Conservation (phyloP, 30 jellyfish, hydroid and myxozoan genomes). For the Catostylus mosaicus region DNA sequence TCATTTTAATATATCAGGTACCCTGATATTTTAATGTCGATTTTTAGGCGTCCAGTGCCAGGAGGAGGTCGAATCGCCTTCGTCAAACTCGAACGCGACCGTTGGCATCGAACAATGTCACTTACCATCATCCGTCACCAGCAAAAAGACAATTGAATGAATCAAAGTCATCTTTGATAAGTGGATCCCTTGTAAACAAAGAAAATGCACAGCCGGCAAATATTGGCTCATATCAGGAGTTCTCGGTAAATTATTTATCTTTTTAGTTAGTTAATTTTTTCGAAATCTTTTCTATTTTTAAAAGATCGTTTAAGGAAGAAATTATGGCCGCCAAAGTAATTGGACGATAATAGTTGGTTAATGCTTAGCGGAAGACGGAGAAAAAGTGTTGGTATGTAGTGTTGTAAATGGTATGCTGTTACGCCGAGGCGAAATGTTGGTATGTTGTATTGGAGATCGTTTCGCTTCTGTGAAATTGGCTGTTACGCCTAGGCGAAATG, state of each 20-base stretch:
- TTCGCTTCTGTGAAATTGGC: background rate
- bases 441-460: background rate
- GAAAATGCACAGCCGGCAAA: slow-evolving; percentile 58
- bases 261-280: background rate
- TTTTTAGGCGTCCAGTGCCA: slow-evolving; percentile 51
- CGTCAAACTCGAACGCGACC: slow-evolving; percentile 43
- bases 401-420: background rate
- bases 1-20: too few relatives aligned
- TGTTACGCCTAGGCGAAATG: background rate
- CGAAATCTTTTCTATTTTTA: background rate
- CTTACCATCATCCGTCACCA: slow-evolving; percentile 63
- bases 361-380: background rate
- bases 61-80: slow-evolving; percentile 52
- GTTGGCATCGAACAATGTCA: slow-evolving; percentile 22
- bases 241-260: slow-evolving; percentile 36
- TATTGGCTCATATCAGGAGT: slow-evolving; percentile 69
- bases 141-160: slow-evolving; percentile 15
- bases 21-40: too few relatives aligned
- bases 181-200: slow-evolving; percentile 43
- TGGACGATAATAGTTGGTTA: background rate
- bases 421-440: background rate
- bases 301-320: background rate
- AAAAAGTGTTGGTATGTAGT: background rate
- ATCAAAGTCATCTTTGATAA: slow-evolving; percentile 39
- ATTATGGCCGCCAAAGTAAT: background rate